Evolutionary conservation across 2,113 vertebrate species (phyloP).

Genomic region (Thunnus maccoyii): DNA sequence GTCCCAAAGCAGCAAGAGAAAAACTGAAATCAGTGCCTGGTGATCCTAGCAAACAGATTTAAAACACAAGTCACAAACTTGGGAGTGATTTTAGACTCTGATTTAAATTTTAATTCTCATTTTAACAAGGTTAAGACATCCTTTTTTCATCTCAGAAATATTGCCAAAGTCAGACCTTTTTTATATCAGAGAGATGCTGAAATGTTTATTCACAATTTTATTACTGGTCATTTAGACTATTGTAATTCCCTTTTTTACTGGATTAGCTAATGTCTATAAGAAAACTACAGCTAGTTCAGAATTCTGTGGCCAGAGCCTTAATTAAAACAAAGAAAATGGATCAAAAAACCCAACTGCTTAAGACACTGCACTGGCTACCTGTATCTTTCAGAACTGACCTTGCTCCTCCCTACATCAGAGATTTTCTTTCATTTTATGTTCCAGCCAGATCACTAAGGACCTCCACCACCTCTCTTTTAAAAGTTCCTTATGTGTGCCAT

Average conservation of each 20-base stretch:
- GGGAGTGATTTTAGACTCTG: no score
- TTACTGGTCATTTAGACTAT: not conserved
- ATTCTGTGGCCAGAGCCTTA: not conserved
- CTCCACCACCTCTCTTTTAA: not conserved
- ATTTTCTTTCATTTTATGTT: not conserved
- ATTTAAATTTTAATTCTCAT: not conserved
- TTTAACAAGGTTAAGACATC: not conserved
- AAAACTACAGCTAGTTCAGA: not conserved
- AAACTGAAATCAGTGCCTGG: no score
- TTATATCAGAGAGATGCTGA: no score
- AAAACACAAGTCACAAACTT: no score
- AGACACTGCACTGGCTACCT: not conserved
- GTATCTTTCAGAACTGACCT: not conserved
- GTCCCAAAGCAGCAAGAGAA: no score
- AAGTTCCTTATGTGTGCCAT: not conserved
- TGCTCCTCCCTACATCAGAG: not conserved
- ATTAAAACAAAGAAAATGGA: not conserved
- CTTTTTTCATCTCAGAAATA: not conserved
- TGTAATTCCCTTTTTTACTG: not conserved
- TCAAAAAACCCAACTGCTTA: not conserved
- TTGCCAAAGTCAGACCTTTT: not conserved
- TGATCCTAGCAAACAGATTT: no score
- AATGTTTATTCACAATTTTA: not conserved
- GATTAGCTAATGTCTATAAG: not conserved
- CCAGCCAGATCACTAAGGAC: not conserved